Evolutionary conservation across 2,797 vertebrate species (phyloP).

Genomic region (Atherinosoma microstoma): DNA sequence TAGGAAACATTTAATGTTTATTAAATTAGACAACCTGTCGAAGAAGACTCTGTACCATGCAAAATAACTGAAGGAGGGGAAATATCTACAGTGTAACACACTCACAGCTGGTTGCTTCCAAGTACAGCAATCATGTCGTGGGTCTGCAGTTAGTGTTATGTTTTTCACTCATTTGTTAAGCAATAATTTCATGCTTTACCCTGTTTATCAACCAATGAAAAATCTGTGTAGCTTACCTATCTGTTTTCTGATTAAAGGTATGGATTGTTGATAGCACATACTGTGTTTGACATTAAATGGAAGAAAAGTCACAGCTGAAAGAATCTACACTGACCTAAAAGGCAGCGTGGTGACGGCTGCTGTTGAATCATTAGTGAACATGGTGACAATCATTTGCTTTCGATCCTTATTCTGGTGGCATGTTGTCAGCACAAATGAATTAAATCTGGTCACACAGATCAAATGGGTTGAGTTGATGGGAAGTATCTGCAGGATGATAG

Average conservation of each 20-base stretch:
- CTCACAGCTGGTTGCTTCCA: constrained; percentile 12
- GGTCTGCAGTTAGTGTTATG: constrained; percentile 22
- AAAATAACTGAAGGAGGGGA: constrained; percentile 29
- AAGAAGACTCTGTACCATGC: constrained; percentile 1
- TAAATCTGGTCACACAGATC: constrained; percentile 15
- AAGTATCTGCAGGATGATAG: background rate
- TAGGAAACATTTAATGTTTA: constrained; percentile 36
- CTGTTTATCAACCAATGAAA: constrained; percentile 30
- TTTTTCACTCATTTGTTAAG: constrained; percentile 5
- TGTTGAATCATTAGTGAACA: constrained; percentile 66
- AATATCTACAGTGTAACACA: constrained; percentile 9
- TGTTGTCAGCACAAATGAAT: constrained; percentile 46
- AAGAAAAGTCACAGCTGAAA: constrained; percentile 6
- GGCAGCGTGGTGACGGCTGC: constrained; percentile 37
- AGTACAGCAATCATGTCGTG: constrained; percentile 6
- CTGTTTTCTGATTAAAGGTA: constrained; percentile 61
- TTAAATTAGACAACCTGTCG: constrained; percentile 15
- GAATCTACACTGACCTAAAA: constrained; percentile 50
- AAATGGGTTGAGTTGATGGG: constrained; percentile 35
- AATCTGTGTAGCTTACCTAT: constrained; percentile 31
- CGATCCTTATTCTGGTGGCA: constrained; percentile 28
- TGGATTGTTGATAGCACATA: constrained; percentile 63
- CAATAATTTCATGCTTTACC: background rate
- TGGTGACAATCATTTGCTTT: constrained; percentile 57
- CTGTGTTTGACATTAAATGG: constrained; percentile 48